Conservation (phyloP, 2,113 vertebrate species). For the Bos javanicus region DNA sequence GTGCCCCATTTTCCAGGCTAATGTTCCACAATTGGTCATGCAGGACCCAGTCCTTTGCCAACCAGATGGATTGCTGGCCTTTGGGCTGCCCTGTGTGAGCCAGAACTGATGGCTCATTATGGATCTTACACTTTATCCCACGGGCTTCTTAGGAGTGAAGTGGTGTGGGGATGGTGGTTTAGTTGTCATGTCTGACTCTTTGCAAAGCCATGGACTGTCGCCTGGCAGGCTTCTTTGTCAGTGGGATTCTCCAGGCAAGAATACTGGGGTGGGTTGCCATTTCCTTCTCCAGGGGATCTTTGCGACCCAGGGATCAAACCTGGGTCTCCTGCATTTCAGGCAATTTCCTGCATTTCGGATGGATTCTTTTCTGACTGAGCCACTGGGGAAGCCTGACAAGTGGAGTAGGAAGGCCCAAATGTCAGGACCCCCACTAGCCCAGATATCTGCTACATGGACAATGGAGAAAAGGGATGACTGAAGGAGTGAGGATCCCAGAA, state of each 20-base stretch:
- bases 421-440: not conserved
- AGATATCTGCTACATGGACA: not conserved
- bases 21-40: not conserved
- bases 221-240: not conserved
- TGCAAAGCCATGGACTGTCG: not conserved
- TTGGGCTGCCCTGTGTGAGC: not conserved
- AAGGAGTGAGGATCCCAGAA: not conserved
- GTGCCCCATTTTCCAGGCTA: slow-evolving; percentile 40
- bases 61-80: not conserved
- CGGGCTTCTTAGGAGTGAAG: not conserved
- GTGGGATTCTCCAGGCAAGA: not conserved
- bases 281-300: not conserved
- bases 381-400: not conserved
- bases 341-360: not conserved
- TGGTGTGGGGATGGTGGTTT: not conserved
- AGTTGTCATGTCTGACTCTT: not conserved
- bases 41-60: not conserved
- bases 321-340: not conserved
- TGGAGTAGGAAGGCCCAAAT: not conserved
- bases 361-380: not conserved
- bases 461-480: not conserved
- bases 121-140: not conserved
- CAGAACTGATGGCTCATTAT: not conserved
- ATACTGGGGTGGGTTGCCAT: not conserved
- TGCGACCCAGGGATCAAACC: not conserved